Conservation (phyloP, 2,888 invertebrate species). For the Ochropacha duplaris region DNA sequence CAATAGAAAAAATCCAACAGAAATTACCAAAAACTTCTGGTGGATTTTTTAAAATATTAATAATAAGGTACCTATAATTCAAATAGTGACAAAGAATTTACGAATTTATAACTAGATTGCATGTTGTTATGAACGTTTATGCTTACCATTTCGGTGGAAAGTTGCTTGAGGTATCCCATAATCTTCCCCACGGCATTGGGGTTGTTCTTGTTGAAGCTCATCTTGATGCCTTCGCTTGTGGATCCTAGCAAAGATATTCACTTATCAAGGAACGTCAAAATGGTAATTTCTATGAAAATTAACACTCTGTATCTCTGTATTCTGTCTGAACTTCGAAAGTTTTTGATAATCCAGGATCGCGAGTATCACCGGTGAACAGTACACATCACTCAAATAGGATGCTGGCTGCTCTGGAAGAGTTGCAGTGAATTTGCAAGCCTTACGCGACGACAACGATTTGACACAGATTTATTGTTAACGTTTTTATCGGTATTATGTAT, state of each 20-base stretch:
- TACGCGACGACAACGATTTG: slow-evolving; percentile 47
- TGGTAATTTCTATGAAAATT: slow-evolving; percentile 66
- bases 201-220: slow-evolving; percentile 81
- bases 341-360: slow-evolving; percentile 71
- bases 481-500: slow-evolving; percentile 20
- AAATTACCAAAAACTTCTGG: too few species aligned
- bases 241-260: slow-evolving; percentile 27
- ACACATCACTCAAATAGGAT: slow-evolving; percentile 54
- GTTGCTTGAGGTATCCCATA: slow-evolving; percentile 77
- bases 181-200: slow-evolving; percentile 79
- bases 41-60: too few species aligned
- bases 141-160: slow-evolving; percentile 80
- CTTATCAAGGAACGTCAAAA: slow-evolving; percentile 71
- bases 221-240: slow-evolving; percentile 57
- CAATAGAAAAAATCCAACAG: too few species aligned
- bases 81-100: neutral
- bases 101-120: too few species aligned
- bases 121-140: neutral
- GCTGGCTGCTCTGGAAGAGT: slow-evolving; percentile 14
- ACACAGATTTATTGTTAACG: slow-evolving; percentile 54
- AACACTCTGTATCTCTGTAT: slow-evolving; percentile 59
- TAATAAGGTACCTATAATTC: too few species aligned
- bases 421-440: slow-evolving; percentile 30
- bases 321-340: slow-evolving; percentile 43
- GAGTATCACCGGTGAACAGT: slow-evolving; percentile 52